phyloP scores from a whole-genome alignment of 1,140 invertebrate species.

The Zeugodacus cucurbitae region DNA sequence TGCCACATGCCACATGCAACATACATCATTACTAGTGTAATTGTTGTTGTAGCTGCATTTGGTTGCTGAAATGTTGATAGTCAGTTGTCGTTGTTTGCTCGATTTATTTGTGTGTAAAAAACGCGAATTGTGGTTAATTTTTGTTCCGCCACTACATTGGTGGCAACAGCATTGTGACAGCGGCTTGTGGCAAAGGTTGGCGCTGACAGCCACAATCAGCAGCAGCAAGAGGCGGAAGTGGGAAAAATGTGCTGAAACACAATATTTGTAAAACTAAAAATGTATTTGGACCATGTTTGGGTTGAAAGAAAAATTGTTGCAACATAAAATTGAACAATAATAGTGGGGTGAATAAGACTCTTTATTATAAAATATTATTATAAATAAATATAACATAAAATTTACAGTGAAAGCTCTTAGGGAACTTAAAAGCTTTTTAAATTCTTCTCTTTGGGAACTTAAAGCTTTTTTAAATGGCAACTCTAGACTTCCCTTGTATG shows the following conservation, averaged over 20 bases:
- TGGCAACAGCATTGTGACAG: background rate
- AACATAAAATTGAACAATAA: no score
- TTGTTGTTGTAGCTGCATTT: background rate
- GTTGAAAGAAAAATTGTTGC: no score
- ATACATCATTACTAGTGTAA: background rate
- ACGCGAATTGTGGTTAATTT: constrained; percentile 4
- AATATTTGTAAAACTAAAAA: no score
- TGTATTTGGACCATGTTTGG: no score
- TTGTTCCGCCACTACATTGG: background rate
- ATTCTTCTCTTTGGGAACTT: no score
- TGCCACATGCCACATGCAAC: background rate
- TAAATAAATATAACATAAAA: no score
- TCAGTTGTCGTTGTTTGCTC: background rate
- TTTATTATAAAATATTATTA: no score
- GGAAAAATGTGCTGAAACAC: background rate
- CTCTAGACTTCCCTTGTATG: no score
- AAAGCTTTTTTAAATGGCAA: no score
- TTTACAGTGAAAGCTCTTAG: no score
- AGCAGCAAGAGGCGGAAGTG: background rate
- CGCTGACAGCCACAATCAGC: background rate
- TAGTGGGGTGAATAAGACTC: no score
- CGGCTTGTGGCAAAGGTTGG: background rate
- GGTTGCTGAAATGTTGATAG: background rate
- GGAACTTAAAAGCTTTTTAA: no score
- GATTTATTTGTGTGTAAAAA: background rate